phyloP scores from a whole-genome alignment of 1,140 invertebrate genomes.

The Orius insidiosus region DNA sequence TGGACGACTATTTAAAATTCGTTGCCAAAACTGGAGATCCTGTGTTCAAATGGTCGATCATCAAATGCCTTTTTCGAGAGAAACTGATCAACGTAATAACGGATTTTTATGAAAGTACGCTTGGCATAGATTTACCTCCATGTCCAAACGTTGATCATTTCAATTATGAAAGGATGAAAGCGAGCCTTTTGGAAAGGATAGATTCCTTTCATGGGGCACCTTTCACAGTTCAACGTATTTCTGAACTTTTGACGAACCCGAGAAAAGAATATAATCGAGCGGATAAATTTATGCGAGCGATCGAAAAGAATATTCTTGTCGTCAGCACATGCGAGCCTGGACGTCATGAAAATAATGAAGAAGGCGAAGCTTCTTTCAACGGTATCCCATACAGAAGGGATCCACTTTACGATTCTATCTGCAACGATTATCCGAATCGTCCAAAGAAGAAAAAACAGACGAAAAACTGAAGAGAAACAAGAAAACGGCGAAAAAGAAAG shows the following conservation, averaged over 20 bases:
- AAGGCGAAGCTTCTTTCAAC: constrained; percentile 15
- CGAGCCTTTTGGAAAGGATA: constrained; percentile 61
- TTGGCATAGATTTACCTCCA: constrained; percentile 51
- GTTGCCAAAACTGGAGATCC: constrained; percentile 89
- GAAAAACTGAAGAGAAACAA: too few species aligned
- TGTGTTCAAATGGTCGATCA: constrained; percentile 75
- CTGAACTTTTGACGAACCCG: constrained; percentile 78
- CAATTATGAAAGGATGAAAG: constrained; percentile 77
- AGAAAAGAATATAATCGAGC: constrained; percentile 87
- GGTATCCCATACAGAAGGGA: constrained; percentile 11
- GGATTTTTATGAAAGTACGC: constrained; percentile 65
- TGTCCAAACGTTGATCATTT: constrained; percentile 82
- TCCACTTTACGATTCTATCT: too few species aligned
- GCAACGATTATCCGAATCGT: too few species aligned
- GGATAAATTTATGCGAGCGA: constrained; percentile 89
- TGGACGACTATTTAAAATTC: constrained; percentile 78
- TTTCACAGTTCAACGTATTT: constrained; percentile 90
- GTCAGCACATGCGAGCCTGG: constrained; percentile 87
- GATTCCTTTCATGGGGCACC: constrained; percentile 77
- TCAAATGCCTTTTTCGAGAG: constrained; percentile 73
- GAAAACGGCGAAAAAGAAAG: too few species aligned
- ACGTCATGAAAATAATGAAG: constrained; percentile 8
- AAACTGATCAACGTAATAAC: constrained; percentile 73
- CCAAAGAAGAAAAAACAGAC: too few species aligned
- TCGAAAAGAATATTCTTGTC: constrained; percentile 87